These are phyloP conservation scores for Fundulus diaphanus DNA, from an alignment of 2,797 vertebrate species.

Conservation along the genomic window DNA sequence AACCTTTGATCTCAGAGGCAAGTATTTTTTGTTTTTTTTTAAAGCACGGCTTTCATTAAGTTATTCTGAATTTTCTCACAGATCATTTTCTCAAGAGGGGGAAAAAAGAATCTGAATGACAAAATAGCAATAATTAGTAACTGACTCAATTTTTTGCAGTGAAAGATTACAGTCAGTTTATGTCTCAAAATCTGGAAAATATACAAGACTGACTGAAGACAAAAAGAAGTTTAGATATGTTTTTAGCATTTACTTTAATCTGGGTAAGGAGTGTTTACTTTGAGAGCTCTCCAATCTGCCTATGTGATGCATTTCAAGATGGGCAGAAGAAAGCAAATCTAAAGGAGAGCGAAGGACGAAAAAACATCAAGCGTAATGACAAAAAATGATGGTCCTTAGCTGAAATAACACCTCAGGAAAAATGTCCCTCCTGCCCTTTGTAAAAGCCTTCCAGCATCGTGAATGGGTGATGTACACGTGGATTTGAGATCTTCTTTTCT, in stretches of 20 bases:
- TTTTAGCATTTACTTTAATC: slow-evolving; percentile 7
- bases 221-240: not conserved
- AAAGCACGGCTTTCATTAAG: not conserved
- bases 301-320: slow-evolving; percentile 15
- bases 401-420: slow-evolving; percentile 23
- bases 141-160: not conserved
- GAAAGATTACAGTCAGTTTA: slow-evolving; percentile 28
- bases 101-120: not conserved
- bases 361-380: slow-evolving; percentile 4
- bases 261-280: slow-evolving; percentile 7
- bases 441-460: slow-evolving; percentile 20
- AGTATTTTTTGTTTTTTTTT: not conserved
- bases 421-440: not conserved
- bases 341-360: slow-evolving; percentile 4
- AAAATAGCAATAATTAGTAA: not conserved
- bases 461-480: not conserved
- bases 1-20: no score
- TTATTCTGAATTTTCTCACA: not conserved
- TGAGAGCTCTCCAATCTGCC: slow-evolving; percentile 15
- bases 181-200: slow-evolving; percentile 5
- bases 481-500: slow-evolving; percentile 8
- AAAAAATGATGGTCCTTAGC: slow-evolving; percentile 13
- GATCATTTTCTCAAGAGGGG: not conserved
- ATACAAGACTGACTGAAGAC: not conserved
- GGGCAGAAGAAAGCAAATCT: slow-evolving; percentile 10